Percentiles rank a stretch among this genome's conserved stretches.
These are phyloP conservation scores for Cryptotermes secundus DNA, from an alignment of 1,140 invertebrate species.

Conservation along the genomic window DNA sequence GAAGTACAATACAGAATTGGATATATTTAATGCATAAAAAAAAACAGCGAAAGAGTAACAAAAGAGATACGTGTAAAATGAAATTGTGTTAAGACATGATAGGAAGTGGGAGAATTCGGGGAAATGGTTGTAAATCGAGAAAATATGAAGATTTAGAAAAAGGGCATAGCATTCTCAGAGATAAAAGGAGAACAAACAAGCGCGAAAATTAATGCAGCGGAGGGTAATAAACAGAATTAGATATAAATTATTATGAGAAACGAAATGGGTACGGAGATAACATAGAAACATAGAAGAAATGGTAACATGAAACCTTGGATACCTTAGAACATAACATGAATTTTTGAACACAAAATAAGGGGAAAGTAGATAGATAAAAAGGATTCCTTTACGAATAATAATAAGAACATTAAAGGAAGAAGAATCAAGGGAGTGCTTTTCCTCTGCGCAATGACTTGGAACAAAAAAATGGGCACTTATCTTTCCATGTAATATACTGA, in stretches of 20 bases:
- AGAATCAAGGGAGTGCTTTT: not conserved
- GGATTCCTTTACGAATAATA: not conserved
- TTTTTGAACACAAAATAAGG: not conserved
- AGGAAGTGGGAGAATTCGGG: not conserved
- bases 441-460: not conserved
- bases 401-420: not conserved
- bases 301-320: not conserved
- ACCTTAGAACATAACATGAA: not conserved
- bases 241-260: slow-evolving; percentile 6
- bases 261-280: not conserved
- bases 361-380: not conserved
- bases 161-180: not conserved
- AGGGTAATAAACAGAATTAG: not conserved
- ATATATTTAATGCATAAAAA: not conserved
- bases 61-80: not conserved
- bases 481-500: too few species aligned
- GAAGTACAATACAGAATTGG: not conserved
- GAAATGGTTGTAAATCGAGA: not conserved
- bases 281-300: not conserved
- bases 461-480: not conserved
- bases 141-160: not conserved
- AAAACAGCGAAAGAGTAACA: not conserved
- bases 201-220: not conserved
- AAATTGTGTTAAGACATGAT: not conserved
- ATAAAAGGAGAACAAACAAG: not conserved